Conservation (phyloP, 2,888 invertebrate species). For the Helobdella robusta region DNA sequence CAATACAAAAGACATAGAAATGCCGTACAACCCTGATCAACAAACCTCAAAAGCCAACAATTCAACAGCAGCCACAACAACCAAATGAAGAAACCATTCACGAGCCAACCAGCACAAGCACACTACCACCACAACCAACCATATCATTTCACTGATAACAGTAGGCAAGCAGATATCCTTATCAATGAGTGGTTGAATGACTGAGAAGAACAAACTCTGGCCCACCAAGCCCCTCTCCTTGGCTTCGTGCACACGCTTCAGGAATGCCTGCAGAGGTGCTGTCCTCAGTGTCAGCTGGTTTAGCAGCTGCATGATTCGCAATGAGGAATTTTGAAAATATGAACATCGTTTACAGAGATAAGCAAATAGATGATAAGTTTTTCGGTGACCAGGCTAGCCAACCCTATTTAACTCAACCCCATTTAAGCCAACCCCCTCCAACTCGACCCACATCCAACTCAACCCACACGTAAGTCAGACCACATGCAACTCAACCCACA, state of each 20-base stretch:
- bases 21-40: too few species aligned
- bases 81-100: too few species aligned
- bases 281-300: constrained; percentile 26
- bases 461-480: too few species aligned
- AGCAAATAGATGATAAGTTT: background rate
- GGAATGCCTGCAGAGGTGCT: constrained; percentile 10
- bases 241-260: constrained; percentile 30
- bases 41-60: too few species aligned
- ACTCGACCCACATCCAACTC: too few species aligned
- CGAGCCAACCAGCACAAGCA: too few species aligned
- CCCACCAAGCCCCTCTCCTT: constrained; percentile 30
- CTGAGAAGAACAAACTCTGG: constrained; percentile 26
- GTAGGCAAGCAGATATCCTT: constrained; percentile 18
- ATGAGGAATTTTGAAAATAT: background rate
- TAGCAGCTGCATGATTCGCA: constrained; percentile 28
- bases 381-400: background rate
- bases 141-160: constrained; percentile 30
- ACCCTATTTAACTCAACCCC: too few species aligned
- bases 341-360: background rate
- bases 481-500: too few species aligned
- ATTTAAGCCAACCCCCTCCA: too few species aligned
- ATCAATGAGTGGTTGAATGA: constrained; percentile 26
- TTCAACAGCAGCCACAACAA: too few species aligned
- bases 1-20: too few species aligned
- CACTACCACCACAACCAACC: too few species aligned